phyloP scores from a whole-genome alignment of 2,797 vertebrate species.

The Crocodylus rhombifer region DNA sequence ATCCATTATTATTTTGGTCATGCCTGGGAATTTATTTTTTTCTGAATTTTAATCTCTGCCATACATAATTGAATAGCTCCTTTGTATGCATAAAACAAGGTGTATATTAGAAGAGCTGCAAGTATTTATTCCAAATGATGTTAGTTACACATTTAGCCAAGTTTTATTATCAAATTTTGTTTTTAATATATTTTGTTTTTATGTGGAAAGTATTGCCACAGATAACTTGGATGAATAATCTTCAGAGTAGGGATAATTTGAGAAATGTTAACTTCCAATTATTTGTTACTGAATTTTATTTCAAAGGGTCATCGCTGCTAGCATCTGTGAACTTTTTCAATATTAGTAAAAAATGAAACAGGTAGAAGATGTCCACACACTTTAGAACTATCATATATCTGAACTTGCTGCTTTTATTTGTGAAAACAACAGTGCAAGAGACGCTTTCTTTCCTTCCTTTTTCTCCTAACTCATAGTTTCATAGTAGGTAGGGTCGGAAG shows the following conservation, averaged over 20 bases:
- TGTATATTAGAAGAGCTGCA: constrained; percentile 29
- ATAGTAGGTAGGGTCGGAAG: too few relatives aligned
- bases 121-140: constrained; percentile 41
- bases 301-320: not conserved
- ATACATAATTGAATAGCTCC: constrained; percentile 3
- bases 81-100: not conserved
- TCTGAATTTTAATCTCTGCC: constrained; percentile 49
- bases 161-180: not conserved
- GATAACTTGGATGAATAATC: not conserved
- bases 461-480: too few relatives aligned
- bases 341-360: not conserved
- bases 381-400: not conserved
- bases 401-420: not conserved
- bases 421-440: not conserved
- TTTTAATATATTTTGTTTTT: too few relatives aligned
- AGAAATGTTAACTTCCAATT: not conserved
- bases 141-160: constrained; percentile 10
- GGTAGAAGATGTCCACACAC: not conserved
- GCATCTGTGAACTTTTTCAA: not conserved
- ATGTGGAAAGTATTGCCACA: not conserved
- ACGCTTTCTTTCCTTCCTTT: too few relatives aligned
- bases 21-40: constrained; percentile 9
- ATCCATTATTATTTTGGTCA: constrained; percentile 52
- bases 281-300: not conserved
- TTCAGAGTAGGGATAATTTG: not conserved